Conservation (phyloP, 1,140 invertebrate species). For the Colletes latitarsis region DNA sequence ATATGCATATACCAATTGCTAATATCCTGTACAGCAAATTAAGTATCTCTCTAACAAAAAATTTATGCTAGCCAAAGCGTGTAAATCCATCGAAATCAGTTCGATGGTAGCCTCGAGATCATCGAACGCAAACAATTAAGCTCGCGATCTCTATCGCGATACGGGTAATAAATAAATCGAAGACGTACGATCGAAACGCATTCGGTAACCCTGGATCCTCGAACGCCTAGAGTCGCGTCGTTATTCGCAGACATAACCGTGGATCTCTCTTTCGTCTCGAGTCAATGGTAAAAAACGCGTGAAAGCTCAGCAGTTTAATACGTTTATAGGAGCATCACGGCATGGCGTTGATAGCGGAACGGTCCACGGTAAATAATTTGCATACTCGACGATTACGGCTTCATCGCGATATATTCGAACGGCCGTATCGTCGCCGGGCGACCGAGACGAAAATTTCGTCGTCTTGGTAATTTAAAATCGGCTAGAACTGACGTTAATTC, state of each 20-base stretch:
- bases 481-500: constrained; percentile 5
- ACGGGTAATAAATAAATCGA: no score
- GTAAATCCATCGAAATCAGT: no score
- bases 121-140: no score
- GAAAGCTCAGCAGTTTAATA: constrained; percentile 25
- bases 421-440: constrained; percentile 1
- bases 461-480: constrained; percentile 1
- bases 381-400: constrained; percentile 63
- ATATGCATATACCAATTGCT: no score
- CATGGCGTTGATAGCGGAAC: constrained; percentile 54
- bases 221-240: neutral
- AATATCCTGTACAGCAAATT: no score
- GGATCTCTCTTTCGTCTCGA: neutral
- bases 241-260: neutral
- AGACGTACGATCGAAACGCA: no score
- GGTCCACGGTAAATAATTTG: constrained; percentile 64
- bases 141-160: no score
- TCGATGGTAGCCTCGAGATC: no score
- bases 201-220: no score
- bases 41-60: no score
- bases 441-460: constrained; percentile 17
- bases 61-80: no score
- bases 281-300: neutral
- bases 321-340: constrained; percentile 37
- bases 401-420: constrained; percentile 50